Evolutionary conservation across 2,113 vertebrate genomes (phyloP).

Genomic region (Ctenodactylus gundi): DNA sequence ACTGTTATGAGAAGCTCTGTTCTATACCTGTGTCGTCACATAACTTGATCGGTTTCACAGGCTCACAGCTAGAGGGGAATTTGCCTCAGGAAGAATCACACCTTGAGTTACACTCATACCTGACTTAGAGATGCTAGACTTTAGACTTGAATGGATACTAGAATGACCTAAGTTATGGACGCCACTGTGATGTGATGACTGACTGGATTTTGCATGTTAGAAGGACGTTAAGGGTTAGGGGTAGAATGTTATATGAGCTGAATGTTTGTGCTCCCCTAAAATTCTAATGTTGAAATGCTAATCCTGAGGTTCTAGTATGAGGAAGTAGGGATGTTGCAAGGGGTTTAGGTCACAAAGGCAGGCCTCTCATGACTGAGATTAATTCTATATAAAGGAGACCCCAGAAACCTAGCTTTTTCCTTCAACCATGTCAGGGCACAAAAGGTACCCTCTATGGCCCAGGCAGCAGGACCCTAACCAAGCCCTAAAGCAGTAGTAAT

Average conservation of each 20-base stretch:
- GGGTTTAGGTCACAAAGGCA: neutral
- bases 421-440: neutral
- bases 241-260: neutral
- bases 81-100: neutral
- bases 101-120: too few species aligned
- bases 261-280: neutral
- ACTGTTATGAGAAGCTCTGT: neutral
- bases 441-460: neutral
- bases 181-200: neutral
- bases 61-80: neutral
- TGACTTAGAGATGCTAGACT: neutral
- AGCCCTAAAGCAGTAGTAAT: neutral
- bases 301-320: neutral
- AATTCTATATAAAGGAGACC: neutral
- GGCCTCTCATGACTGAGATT: neutral
- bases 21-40: too few species aligned
- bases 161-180: neutral
- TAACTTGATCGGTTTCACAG: neutral
- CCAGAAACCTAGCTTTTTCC: neutral
- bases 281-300: neutral
- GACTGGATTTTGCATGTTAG: neutral
- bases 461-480: neutral
- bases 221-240: neutral
- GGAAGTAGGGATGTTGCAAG: neutral
- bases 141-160: neutral